Conservation (phyloP, 2,797 vertebrate species). For the Eulemur coronatus region DNA sequence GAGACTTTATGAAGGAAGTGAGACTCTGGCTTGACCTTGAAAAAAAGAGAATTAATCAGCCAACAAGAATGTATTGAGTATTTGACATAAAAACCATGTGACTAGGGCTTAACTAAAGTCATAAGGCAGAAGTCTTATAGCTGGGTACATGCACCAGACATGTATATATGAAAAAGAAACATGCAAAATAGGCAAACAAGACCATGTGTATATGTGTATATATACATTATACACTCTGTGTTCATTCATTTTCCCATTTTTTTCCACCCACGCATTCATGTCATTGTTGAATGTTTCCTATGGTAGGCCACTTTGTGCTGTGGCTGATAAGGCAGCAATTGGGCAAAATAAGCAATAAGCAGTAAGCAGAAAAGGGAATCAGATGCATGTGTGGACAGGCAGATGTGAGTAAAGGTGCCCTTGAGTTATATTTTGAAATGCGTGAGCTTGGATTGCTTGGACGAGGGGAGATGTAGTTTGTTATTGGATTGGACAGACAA, state of each 20-base stretch:
- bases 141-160: not conserved
- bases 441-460: not conserved
- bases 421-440: not conserved
- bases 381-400: not conserved
- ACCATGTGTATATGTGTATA: too few species aligned
- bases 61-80: not conserved
- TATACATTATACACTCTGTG: not conserved
- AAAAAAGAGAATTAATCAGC: not conserved
- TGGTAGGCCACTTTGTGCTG: not conserved
- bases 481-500: not conserved
- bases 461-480: not conserved
- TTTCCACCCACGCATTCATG: not conserved
- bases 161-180: not conserved
- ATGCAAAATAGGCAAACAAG: not conserved
- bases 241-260: not conserved
- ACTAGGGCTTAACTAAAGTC: not conserved
- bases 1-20: not conserved
- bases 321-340: not conserved
- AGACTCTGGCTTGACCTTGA: not conserved
- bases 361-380: not conserved
- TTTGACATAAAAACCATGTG: not conserved
- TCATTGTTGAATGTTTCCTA: not conserved
- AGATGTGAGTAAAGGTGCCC: not conserved
- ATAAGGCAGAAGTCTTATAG: not conserved
- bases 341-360: not conserved